A percentile compares a stretch with the other conserved stretches of the same genome.
Evolutionary conservation across 2,113 vertebrate genomes (phyloP).

Genomic region (Muntiacus reevesi): DNA sequence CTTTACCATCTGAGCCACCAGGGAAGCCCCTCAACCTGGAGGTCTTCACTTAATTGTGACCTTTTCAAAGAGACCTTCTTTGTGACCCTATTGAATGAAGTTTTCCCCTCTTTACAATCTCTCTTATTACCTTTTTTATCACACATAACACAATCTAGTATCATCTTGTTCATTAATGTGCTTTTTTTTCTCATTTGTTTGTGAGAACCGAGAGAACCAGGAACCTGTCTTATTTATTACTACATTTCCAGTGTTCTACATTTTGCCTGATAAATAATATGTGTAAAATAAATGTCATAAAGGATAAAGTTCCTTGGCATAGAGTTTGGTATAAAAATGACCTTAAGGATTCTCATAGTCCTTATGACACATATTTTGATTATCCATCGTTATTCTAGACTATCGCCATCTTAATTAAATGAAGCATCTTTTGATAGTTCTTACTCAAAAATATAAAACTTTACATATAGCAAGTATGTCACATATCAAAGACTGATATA

Average conservation of each 20-base stretch:
- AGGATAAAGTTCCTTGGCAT: neutral
- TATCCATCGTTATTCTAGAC: neutral
- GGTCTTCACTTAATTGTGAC: neutral
- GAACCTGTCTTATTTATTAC: neutral
- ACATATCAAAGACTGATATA: neutral
- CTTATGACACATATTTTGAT: neutral
- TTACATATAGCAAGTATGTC: neutral
- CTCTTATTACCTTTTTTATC: neutral
- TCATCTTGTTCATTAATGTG: neutral
- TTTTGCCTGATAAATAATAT: neutral
- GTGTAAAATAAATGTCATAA: neutral
- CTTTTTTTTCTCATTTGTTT: neutral
- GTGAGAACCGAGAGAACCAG: neutral
- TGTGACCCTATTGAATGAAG: neutral
- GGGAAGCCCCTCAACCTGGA: neutral
- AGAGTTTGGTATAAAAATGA: neutral
- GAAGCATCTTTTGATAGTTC: neutral
- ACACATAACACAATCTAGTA: neutral
- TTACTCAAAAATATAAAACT: neutral
- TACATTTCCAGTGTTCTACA: neutral
- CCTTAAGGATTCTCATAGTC: neutral
- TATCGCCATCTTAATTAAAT: neutral
- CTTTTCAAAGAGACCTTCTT: neutral
- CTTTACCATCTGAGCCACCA: neutral
- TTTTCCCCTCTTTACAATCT: neutral